Base-by-base conservation (phyloP, 2,797 vertebrate genomes). In the Sphenodon punctatus region DNA sequence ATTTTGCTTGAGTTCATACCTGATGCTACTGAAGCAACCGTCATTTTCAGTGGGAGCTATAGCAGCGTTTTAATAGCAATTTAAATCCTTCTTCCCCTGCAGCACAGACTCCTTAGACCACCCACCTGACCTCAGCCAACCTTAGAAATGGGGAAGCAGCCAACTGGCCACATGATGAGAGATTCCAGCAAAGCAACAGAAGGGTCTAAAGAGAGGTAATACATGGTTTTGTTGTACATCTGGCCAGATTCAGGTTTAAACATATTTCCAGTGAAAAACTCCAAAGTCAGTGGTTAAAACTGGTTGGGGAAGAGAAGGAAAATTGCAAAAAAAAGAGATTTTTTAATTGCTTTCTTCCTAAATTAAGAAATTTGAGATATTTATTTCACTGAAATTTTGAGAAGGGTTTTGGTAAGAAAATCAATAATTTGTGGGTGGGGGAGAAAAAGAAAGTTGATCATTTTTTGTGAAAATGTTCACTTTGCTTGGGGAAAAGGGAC, bases 111-210 rank as follows among this genome's bases (percentile, higher is more conserved):
- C 48, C 36, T 78, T 42, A 27, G 39, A 20, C 36, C n/a, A 38
- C 51, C 41, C 32, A 16, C 17, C 34, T 72, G 60, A 25, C 68
- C 51, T 36, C 46, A 71, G 53, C 43, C 71, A 58, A 72, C 77
- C 60, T 66, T 27, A 65, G 36, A 22, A 56, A 27, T 14, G 34
- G 66, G 25, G 32, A 66, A 51, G 32, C 30, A 6, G 61, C 53
- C 68, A 72, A n/a, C 42, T 42, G 27, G 34, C 60, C 68, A 79
- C 71, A 69, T 65, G 68, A 65, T 27, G 32, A 65, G 68, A 58
- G 65, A 79, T 66, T 72, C 67, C 63, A 72, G 43, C 64, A 68
- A 65, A 79, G 66, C 79, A 65, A 65, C 67, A 72, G 36, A 51
- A 72, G 72, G 53, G 55, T 74, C 39, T 48, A 67, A 19, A 67